Evolutionary conservation across 2,113 vertebrate species (phyloP).

Genomic region (Isichthys henryi): DNA sequence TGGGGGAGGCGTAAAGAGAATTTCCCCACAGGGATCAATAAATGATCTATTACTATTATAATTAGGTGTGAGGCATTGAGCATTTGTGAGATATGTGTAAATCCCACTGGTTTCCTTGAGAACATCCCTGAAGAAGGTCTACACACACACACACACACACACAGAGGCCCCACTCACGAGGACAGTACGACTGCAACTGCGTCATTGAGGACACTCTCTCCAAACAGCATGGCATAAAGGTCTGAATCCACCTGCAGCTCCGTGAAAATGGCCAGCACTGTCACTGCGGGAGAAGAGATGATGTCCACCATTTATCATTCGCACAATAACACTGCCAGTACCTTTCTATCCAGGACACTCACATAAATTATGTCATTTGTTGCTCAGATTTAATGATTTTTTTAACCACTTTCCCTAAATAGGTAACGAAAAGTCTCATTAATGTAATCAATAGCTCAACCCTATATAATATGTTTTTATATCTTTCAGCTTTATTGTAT

Average conservation of each 20-base stretch:
- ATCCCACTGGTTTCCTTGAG: neutral
- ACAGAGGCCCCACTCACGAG: slow-evolving; percentile 76
- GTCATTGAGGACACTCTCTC: slow-evolving; percentile 95
- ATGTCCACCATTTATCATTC: neutral
- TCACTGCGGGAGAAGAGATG: slow-evolving; percentile 67
- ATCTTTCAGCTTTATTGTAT: neutral
- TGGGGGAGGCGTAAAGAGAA: neutral
- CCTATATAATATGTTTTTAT: neutral
- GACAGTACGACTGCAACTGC: slow-evolving; percentile 92
- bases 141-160: slow-evolving; percentile 8
- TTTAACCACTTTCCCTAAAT: neutral
- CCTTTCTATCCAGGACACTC: neutral
- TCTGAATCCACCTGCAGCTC: slow-evolving; percentile 95
- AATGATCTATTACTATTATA: neutral
- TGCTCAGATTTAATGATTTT: neutral
- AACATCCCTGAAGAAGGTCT: neutral
- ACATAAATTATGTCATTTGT: neutral
- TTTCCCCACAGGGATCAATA: neutral
- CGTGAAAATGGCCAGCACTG: slow-evolving; percentile 95
- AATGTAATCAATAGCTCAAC: neutral
- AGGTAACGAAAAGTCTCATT: neutral
- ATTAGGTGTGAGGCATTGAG: neutral
- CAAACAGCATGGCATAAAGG: slow-evolving; percentile 92
- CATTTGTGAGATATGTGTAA: neutral
- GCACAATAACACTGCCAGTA: no score